phyloP scores from a whole-genome alignment of 2,888 invertebrate species.

The Caenorhabditis sp. region DNA sequence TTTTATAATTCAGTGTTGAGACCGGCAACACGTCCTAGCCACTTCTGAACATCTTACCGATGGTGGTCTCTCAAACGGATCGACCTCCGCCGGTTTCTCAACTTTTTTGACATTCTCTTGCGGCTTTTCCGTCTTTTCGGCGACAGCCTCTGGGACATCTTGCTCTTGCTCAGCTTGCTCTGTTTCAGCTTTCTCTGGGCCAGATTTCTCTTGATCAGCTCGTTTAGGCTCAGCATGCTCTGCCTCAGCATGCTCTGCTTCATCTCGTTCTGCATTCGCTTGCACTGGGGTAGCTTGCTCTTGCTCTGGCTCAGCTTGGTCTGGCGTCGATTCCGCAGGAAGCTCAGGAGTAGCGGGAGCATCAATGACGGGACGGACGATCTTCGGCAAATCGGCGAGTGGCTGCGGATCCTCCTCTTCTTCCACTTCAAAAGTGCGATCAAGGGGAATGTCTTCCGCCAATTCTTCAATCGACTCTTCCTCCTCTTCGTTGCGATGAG shows the following conservation, averaged over 20 bases:
- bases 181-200: too few relatives aligned
- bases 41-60: conserved; percentile 6
- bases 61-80: conserved; percentile 4
- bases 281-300: neutral
- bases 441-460: conserved; percentile 5
- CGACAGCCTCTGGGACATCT: neutral
- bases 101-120: too few relatives aligned
- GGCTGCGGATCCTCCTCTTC: conserved; percentile 22
- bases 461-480: neutral
- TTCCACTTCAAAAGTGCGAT: conserved; percentile 25
- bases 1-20: too few relatives aligned
- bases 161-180: too few relatives aligned
- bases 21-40: too few relatives aligned
- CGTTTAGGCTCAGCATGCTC: too few relatives aligned
- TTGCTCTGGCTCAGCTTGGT: neutral
- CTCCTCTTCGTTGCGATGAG: neutral
- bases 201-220: too few relatives aligned
- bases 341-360: too few relatives aligned
- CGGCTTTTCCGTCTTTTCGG: neutral
- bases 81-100: neutral
- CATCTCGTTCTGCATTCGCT: neutral
- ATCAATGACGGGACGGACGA: too few relatives aligned
- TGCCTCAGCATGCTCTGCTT: too few relatives aligned
- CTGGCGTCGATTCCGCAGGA: too few relatives aligned
- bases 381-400: conserved; percentile 4